Evolutionary conservation across 2,888 invertebrate species (phyloP).

Genomic region (Choreutis nemorana): DNA sequence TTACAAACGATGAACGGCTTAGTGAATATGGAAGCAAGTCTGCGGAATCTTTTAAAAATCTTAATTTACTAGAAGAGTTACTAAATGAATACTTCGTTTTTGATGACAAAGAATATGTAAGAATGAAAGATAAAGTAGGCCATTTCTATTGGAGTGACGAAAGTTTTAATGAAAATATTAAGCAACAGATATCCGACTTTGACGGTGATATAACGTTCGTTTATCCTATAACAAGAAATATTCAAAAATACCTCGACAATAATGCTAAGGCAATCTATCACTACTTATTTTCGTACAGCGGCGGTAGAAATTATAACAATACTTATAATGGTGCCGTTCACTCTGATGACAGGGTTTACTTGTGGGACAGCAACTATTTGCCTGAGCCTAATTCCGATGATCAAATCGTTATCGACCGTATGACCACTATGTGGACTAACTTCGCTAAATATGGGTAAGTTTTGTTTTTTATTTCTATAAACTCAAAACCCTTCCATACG

Average conservation of each 20-base stretch:
- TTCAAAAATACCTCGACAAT: constrained; percentile 20
- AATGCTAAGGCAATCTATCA: constrained; percentile 22
- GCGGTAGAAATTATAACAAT: constrained; percentile 13
- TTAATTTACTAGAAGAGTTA: constrained; percentile 14
- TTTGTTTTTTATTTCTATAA: too few relatives aligned
- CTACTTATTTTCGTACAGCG: constrained; percentile 33
- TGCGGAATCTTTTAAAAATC: constrained; percentile 14
- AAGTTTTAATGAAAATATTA: constrained; percentile 11
- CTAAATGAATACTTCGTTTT: constrained; percentile 8
- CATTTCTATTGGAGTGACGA: constrained; percentile 10
- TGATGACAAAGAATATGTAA: background rate
- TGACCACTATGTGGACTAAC: constrained; percentile 45
- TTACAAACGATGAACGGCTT: constrained; percentile 24
- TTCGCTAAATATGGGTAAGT: constrained; percentile 38
- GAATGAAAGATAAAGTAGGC: background rate
- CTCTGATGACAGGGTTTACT: constrained; percentile 31
- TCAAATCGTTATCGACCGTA: constrained; percentile 25
- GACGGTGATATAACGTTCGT: constrained; percentile 28
- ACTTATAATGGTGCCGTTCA: constrained; percentile 20
- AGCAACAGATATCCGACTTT: constrained; percentile 20
- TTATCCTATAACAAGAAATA: constrained; percentile 24
- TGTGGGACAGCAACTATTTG: constrained; percentile 20
- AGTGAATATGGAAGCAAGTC: constrained; percentile 10
- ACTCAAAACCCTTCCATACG: too few relatives aligned
- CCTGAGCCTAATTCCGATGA: constrained; percentile 24